A percentile compares a stretch with the other conserved stretches of the same genome.
phyloP scores from a whole-genome alignment of 2,113 vertebrate genomes.

The Pitta sordida region DNA sequence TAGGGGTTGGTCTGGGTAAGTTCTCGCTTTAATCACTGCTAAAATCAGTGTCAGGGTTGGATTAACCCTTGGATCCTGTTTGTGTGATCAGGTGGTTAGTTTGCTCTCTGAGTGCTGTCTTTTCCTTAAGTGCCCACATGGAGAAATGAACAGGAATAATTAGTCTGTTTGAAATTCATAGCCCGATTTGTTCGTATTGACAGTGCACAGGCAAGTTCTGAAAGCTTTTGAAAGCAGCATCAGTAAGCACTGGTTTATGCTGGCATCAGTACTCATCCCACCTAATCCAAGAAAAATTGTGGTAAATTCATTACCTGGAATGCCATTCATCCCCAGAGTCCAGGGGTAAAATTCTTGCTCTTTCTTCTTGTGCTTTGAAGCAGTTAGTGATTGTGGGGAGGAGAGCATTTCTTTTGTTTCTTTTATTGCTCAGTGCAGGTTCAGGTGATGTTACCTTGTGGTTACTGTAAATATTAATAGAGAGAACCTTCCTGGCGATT shows the following conservation, averaged over 20 bases:
- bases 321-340: not conserved
- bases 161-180: not conserved
- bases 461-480: not conserved
- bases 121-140: not conserved
- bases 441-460: not conserved
- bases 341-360: not conserved
- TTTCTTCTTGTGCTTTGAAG: not conserved
- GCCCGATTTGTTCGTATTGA: not conserved
- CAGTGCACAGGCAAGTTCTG: not conserved
- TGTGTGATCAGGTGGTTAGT: not conserved
- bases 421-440: not conserved
- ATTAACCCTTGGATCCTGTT: not conserved
- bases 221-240: not conserved
- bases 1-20: not conserved
- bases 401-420: not conserved
- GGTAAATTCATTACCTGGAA: not conserved
- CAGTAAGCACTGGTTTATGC: not conserved
- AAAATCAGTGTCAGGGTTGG: not conserved
- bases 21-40: not conserved
- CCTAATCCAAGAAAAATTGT: not conserved
- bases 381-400: not conserved
- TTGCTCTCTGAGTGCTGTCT: not conserved
- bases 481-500: not conserved
- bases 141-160: not conserved
- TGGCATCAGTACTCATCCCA: not conserved